A percentile compares a stretch with the other conserved stretches of the same genome.
phyloP scores from a whole-genome alignment of 2,797 vertebrate species.

The Pachyuromys duprasi region DNA sequence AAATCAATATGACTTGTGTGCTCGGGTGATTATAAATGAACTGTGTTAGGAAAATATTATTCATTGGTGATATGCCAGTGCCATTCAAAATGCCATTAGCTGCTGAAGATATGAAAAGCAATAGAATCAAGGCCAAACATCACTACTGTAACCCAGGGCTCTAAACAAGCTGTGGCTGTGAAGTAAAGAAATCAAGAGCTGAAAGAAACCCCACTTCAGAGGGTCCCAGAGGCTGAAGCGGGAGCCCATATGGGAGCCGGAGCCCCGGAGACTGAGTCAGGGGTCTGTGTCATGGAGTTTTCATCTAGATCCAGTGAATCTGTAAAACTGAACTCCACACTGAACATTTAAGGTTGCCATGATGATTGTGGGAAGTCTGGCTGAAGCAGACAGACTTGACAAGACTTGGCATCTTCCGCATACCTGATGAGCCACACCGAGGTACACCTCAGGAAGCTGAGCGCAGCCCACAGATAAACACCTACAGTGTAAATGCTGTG shows the following conservation, averaged over 20 bases:
- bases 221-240: fast-evolving
- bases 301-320: neutral
- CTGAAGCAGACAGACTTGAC: neutral
- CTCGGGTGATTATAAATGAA: conserved; percentile 4
- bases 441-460: neutral
- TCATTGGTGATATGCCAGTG: neutral
- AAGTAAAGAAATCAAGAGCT: neutral
- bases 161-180: neutral
- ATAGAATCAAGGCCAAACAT: neutral
- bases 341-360: neutral
- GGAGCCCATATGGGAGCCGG: neutral
- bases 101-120: neutral
- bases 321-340: neutral
- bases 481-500: neutral
- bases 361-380: conserved; percentile 29
- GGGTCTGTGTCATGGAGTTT: neutral
- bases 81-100: neutral
- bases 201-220: neutral
- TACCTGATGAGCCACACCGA: neutral
- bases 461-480: neutral
- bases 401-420: neutral
- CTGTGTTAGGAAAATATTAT: conserved; percentile 14
- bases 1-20: neutral
- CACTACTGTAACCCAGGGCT: neutral
- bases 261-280: neutral